Evolutionary conservation across 2,797 vertebrate species (phyloP).

Genomic region (Ciconia nigra): DNA sequence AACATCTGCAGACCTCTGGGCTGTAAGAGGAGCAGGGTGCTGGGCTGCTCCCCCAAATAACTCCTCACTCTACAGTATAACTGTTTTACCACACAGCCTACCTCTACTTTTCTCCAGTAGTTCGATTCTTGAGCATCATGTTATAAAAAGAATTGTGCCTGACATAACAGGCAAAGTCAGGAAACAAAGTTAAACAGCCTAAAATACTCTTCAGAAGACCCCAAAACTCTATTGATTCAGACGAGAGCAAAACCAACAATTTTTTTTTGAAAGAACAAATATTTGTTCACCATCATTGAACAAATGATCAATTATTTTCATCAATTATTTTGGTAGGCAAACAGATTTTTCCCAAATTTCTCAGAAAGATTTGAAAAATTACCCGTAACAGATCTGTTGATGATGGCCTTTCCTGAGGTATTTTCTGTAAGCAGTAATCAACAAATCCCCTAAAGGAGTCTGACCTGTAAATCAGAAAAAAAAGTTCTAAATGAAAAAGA

Average conservation of each 20-base stretch:
- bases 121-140: neutral
- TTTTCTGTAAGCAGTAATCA: slow-evolving; percentile 99
- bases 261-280: neutral
- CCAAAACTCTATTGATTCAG: neutral
- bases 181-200: neutral
- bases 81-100: neutral
- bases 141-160: neutral
- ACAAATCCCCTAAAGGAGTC: slow-evolving; percentile 96
- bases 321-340: neutral
- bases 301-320: neutral
- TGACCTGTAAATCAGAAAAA: slow-evolving; percentile 81
- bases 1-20: neutral
- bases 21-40: neutral
- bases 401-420: slow-evolving; percentile 98
- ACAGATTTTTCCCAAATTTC: neutral
- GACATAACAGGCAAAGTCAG: neutral
- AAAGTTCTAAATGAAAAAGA: slow-evolving; percentile 5
- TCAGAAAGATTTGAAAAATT: slow-evolving; percentile 66
- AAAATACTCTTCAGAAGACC: neutral
- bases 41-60: neutral
- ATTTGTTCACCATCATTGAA: neutral
- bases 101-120: neutral
- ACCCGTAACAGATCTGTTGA: slow-evolving; percentile 94
- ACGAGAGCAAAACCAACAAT: neutral
- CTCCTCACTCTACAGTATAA: neutral